Evolutionary conservation across 2,113 vertebrate species (phyloP).

Genomic region (Colinus virginianus): DNA sequence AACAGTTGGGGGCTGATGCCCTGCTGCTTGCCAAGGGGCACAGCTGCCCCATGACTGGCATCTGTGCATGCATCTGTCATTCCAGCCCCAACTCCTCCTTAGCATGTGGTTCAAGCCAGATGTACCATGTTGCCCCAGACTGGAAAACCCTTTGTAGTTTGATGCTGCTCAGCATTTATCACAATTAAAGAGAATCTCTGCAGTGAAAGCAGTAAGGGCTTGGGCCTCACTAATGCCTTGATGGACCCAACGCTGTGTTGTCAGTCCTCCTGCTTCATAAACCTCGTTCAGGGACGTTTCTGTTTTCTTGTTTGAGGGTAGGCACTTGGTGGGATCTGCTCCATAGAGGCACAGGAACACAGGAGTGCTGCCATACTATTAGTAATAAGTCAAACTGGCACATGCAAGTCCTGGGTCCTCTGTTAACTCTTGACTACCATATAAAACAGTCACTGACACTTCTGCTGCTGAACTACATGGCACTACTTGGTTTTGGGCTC

Average conservation of each 20-base stretch:
- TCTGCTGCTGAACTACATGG: not conserved
- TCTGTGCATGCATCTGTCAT: constrained; percentile 50
- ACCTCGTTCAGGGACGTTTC: not conserved
- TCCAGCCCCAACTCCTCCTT: not conserved
- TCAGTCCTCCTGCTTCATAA: not conserved
- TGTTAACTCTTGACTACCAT: accelerated
- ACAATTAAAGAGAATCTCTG: not conserved
- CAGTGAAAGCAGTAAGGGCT: not conserved
- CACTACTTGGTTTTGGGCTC: not conserved
- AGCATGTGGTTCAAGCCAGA: not conserved
- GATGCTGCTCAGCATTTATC: not conserved
- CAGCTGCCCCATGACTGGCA: not conserved
- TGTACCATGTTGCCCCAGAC: accelerated
- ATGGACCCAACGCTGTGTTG: accelerated
- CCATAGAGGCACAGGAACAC: accelerated
- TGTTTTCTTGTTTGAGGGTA: not conserved
- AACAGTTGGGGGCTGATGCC: not conserved
- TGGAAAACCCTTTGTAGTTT: not conserved
- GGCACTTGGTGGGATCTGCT: not conserved
- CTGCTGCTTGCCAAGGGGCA: constrained; percentile 23
- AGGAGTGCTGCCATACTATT: accelerated
- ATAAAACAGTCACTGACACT: not conserved
- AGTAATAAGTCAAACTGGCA: not conserved
- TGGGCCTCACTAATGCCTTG: accelerated
- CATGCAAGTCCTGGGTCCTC: not conserved